Base-by-base conservation (phyloP, 2,888 invertebrate species). In the Hipparchia sbordonii region DNA sequence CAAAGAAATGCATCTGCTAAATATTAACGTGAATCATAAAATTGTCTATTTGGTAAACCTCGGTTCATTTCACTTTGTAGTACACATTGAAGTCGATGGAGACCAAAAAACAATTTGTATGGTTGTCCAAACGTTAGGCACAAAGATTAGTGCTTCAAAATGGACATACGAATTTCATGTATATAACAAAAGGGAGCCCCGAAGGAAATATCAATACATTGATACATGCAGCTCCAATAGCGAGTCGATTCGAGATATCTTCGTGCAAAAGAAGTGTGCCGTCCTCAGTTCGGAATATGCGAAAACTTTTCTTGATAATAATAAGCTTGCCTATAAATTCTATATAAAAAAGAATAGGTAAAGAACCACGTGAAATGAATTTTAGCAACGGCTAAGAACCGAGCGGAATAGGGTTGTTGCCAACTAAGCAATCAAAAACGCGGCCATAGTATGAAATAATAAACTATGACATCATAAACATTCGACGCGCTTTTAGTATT, bases 151-250 rank as follows among this genome's bases (percentile, higher is more conserved):
- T 74, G 91, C 92, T 0, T 69, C 77, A 0, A 91, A 90, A 76
- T 93, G 92, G 92, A 76, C 71, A 0, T 92, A 90, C 70, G 89
- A 91, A 74, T 76, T 92, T 0, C 88, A 91, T 7, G 72, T 92
- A 1, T 93, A 86, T 74, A 87, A 91, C 62, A 92, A 92, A 78
- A 79, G 77, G 0, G 79, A 87, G 48, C 85, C 85, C 0, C 82
- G 85, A 0, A 85, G 88, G 54, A 91, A 90, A 70, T 89, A 79
- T 62, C 76, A 77, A 0, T 88, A 80, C 65, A 66, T 68, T 0
- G 88, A 88, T 56, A 75, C 74, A 12, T 91, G 92, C 70, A 74
- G 75, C 2, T 82, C 89, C 0, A 71, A 78, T 8, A 74, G 12
- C 2, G 83, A 78, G 1, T 70, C 83, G 0, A 13, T 87, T 2